These are phyloP conservation scores for Rhopilema esculentum DNA, from an alignment of 30 jellyfish, hydroid and myxozoan species.

Conservation along the genomic window DNA sequence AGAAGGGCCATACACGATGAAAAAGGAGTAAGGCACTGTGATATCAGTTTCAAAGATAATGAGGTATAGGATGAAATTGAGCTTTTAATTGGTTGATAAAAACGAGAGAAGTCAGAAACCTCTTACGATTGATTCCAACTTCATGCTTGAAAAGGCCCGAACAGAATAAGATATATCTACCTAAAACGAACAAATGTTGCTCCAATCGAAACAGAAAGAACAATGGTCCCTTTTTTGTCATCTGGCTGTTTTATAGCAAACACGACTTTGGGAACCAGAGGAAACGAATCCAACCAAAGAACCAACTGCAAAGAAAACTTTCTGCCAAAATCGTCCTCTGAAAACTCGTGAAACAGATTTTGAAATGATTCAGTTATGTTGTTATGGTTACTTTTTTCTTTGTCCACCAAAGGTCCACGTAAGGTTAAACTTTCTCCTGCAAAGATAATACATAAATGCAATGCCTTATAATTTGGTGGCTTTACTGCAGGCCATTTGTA, in stretches of 20 bases:
- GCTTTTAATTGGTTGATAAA: too few relatives aligned
- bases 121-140: too few relatives aligned
- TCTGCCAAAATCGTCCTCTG: constrained; percentile 30
- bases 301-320: constrained; percentile 26
- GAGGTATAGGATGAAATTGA: too few relatives aligned
- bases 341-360: neutral
- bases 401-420: constrained; percentile 18
- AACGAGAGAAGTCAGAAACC: too few relatives aligned
- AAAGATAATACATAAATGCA: neutral
- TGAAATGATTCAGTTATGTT: neutral
- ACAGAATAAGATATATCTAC: neutral
- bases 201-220: constrained; percentile 31
- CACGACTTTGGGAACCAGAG: constrained; percentile 46
- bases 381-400: too few relatives aligned
- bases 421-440: neutral
- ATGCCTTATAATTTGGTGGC: too few relatives aligned
- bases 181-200: constrained; percentile 18
- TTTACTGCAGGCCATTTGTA: too few relatives aligned
- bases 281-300: constrained; percentile 53
- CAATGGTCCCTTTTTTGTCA: constrained; percentile 1
- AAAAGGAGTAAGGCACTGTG: too few relatives aligned
- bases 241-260: constrained; percentile 3
- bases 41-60: too few relatives aligned
- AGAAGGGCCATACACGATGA: too few relatives aligned
- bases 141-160: too few relatives aligned